phyloP scores from a whole-genome alignment of 2,797 vertebrate species.

The Phoebastria nigripes region DNA sequence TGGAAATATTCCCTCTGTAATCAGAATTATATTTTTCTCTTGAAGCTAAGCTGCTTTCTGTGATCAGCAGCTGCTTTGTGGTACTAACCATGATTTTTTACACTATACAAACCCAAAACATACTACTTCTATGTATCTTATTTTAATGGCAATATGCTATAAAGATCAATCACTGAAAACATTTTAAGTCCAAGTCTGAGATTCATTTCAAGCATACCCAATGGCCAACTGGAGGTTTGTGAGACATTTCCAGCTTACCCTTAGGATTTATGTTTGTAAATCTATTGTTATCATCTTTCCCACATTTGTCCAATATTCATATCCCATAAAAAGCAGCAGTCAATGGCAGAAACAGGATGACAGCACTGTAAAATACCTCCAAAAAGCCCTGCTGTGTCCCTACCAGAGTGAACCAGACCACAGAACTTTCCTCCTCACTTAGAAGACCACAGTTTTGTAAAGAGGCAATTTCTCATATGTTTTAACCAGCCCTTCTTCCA shows the following conservation, averaged over 20 bases:
- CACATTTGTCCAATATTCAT: background rate
- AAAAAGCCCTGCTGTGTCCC: background rate
- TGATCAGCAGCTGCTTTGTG: background rate
- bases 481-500: background rate
- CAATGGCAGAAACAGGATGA: background rate
- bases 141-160: background rate
- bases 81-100: background rate
- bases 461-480: background rate
- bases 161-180: background rate
- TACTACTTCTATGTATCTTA: background rate
- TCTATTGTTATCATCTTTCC: background rate
- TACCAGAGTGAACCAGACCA: background rate
- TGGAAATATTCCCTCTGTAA: background rate
- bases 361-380: background rate
- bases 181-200: background rate
- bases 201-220: background rate
- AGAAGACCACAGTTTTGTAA: background rate
- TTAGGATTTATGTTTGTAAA: conserved; percentile 1
- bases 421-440: background rate
- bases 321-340: background rate
- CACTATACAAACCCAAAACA: background rate
- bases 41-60: background rate
- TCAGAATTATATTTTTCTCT: background rate
- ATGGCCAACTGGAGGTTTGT: background rate
- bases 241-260: background rate